A percentile compares a stretch with the other conserved stretches of the same genome.
Conservation (phyloP, 2,888 invertebrate genomes). For the Glaucopsyche alexis region DNA sequence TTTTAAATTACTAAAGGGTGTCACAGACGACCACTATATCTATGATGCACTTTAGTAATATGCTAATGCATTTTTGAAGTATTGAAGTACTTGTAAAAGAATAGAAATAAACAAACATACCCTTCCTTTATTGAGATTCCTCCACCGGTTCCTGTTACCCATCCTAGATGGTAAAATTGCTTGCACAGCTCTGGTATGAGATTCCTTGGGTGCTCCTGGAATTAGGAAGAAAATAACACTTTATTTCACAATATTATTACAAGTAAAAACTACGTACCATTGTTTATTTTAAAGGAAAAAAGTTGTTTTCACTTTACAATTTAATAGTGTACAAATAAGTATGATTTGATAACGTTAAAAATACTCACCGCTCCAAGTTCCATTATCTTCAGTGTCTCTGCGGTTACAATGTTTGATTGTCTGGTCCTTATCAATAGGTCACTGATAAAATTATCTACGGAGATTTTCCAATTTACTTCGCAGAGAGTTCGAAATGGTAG, state of each 20-base stretch:
- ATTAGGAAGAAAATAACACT: conserved; percentile 31
- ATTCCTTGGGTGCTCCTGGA: conserved; percentile 87
- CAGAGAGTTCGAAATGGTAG: background rate
- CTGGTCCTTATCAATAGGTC: conserved; percentile 16
- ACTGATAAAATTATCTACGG: conserved; percentile 14
- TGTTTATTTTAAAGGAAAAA: background rate
- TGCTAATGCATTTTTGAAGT: too few species aligned
- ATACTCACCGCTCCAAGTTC: conserved; percentile 30
- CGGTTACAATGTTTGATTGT: background rate
- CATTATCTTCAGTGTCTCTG: conserved; percentile 1
- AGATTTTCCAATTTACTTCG: background rate
- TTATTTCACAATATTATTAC: background rate
- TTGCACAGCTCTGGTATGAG: conserved; percentile 94
- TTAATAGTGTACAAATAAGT: too few species aligned
- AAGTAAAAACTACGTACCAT: background rate
- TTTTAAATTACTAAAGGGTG: too few species aligned
- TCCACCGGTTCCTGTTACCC: conserved; percentile 98
- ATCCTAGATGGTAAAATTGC: conserved; percentile 95
- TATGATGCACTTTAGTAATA: background rate
- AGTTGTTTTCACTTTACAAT: background rate
- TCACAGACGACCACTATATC: too few species aligned
- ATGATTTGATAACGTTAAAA: too few species aligned
- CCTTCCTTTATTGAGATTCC: conserved; percentile 94
- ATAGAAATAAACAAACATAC: conserved; percentile 64
- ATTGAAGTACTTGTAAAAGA: background rate